Base-by-base conservation (phyloP, 1,140 invertebrate species). In the Brachionus rotundiformis region DNA sequence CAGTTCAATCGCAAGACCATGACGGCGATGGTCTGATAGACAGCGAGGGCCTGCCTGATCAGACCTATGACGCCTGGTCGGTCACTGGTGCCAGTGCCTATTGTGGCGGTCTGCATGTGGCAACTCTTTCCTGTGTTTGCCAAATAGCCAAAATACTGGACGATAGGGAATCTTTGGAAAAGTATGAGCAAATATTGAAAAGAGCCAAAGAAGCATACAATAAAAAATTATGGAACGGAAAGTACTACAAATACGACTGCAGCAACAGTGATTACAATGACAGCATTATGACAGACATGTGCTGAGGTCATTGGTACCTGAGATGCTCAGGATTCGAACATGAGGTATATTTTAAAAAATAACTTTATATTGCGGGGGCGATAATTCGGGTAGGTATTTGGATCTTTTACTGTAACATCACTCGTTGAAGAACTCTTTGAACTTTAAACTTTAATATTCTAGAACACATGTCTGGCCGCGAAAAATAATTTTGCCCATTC, bases 41-140 rank as follows among this genome's bases (percentile, higher is more conserved):
- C 86, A 96, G 96, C 89, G 90, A 90, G 19, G 94, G 94, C 44
- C 91, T 90, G 85, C 93, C 94, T 0, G 95, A 96, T 89, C 94
- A 96, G 87, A 96, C 95, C 0, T 97, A 93, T 87, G 95, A 97
- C 88, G 91, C 92, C 4, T 97, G 95, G 95, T 90, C 92, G 11
- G 95, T 96, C 93, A 91, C 90, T 23, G 95, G 94, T 7, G 91
- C 93, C 0, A 94, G 93, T 90, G 92, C 95, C 0, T 97, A 98
- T 87, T 96, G 95, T 88, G 93, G 94, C 29, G 92, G 94, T 4
- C 89, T 98, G 59, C 96, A 94, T 94, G 86, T 97, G 23, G 93
- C 93, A 4, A 90, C 93, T 0, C 84, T 95, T 39, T 90, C 90
- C 83, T 90, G 90, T 11, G 92, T 92, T 86, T 89, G 89, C 7